Evolutionary conservation across 2,113 vertebrate species (phyloP).

Genomic region (Syrrhaptes paradoxus): DNA sequence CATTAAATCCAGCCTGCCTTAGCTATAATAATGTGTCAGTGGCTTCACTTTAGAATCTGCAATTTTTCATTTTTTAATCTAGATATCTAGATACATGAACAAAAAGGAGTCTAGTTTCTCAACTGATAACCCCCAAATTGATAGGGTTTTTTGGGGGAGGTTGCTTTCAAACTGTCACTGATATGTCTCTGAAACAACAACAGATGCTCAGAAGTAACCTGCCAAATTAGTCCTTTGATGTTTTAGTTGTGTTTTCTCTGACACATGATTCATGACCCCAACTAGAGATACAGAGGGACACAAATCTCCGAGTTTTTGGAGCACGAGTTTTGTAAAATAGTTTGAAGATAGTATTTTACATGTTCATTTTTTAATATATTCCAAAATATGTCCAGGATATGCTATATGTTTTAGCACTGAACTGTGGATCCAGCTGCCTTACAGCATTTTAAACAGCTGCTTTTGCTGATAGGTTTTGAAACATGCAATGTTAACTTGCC

Average conservation of each 20-base stretch:
- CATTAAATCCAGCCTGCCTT: neutral
- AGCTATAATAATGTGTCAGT: neutral
- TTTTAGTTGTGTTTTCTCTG: neutral
- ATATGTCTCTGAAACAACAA: neutral
- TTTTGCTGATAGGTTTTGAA: neutral
- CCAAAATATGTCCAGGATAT: neutral
- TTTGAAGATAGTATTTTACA: neutral
- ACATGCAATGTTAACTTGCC: neutral
- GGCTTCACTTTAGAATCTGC: neutral
- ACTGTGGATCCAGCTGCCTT: neutral
- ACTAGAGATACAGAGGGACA: neutral
- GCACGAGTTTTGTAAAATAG: neutral
- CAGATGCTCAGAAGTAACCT: neutral
- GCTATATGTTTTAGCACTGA: neutral
- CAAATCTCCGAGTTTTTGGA: neutral
- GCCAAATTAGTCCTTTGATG: neutral
- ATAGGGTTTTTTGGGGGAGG: rapidly evolving
- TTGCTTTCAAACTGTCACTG: neutral
- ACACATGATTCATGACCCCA: neutral
- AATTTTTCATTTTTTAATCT: neutral
- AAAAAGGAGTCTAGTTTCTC: neutral
- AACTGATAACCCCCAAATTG: neutral
- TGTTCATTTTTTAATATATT: neutral
- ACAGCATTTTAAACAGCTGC: neutral
- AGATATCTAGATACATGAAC: neutral